A percentile compares a stretch with the other conserved stretches of the same genome.
phyloP scores from a whole-genome alignment of 2,113 vertebrate genomes.

The Tenebrosternarchus preto region DNA sequence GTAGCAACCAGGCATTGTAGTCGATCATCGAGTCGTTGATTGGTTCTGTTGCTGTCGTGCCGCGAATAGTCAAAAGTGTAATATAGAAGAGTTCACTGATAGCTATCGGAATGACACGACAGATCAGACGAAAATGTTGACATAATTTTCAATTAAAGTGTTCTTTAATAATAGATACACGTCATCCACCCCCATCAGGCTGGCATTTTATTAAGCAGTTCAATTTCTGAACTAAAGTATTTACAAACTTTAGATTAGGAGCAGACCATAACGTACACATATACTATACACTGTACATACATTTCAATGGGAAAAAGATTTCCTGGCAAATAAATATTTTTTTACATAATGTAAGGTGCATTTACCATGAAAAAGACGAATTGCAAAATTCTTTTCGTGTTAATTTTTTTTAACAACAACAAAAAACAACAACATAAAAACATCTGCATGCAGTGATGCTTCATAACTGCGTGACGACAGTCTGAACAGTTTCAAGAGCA shows the following conservation, averaged over 20 bases:
- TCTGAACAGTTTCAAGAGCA: no score
- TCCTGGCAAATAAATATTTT: neutral
- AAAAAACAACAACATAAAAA: no score
- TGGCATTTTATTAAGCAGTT: neutral
- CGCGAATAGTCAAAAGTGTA: no score
- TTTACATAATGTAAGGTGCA: constrained; percentile 2
- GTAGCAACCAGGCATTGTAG: neutral
- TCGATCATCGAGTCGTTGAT: neutral
- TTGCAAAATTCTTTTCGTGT: no score
- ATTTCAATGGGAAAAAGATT: neutral
- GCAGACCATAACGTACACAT: constrained; percentile 11
- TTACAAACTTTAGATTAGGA: constrained; percentile 1
- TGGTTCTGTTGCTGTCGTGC: no score
- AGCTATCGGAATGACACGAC: no score
- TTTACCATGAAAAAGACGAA: neutral
- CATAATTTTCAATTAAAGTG: neutral
- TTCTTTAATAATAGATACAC: neutral
- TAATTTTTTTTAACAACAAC: no score
- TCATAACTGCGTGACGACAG: no score
- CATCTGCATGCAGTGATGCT: no score
- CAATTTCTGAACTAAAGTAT: neutral
- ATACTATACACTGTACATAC: constrained; percentile 15
- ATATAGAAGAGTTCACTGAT: no score
- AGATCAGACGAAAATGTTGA: neutral
- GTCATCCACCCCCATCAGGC: neutral